A percentile compares a stretch with the other conserved stretches of the same genome.
These are phyloP conservation scores for Phocides pigmalion DNA, from an alignment of 1,140 invertebrate species.

Conservation along the genomic window DNA sequence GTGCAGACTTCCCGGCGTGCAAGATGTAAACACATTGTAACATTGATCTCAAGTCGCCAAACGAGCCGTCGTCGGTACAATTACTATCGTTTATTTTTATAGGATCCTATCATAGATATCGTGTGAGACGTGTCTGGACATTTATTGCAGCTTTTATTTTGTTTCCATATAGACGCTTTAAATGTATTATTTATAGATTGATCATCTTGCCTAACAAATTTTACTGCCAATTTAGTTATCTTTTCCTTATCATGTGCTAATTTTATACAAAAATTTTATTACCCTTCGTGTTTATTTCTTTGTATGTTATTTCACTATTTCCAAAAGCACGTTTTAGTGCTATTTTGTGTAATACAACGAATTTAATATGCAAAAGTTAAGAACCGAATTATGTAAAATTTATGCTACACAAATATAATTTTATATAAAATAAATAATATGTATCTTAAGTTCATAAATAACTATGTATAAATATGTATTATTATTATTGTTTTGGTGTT, in stretches of 20 bases:
- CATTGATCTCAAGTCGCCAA: constrained; percentile 72
- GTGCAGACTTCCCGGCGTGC: constrained; percentile 13
- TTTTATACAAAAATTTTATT: constrained; percentile 18
- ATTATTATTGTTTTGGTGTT: constrained; percentile 19
- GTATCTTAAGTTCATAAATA: too few species aligned
- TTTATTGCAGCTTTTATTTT: constrained; percentile 25
- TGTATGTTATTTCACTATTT: constrained; percentile 19
- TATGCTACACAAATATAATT: background rate
- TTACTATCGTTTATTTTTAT: constrained; percentile 39
- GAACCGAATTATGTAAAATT: constrained; percentile 22
- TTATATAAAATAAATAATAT: constrained; percentile 13
- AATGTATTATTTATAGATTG: constrained; percentile 10
- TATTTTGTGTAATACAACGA: constrained; percentile 39
- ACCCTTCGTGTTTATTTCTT: constrained; percentile 15
- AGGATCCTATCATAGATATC: constrained; percentile 37
- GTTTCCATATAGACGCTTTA: constrained; percentile 3
- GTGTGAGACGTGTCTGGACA: constrained; percentile 35
- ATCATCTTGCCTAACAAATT: background rate
- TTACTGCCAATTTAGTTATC: constrained; percentile 4
- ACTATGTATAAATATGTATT: too few species aligned
- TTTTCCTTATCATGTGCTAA: constrained; percentile 10
- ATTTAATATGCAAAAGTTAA: constrained; percentile 19
- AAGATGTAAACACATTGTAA: constrained; percentile 33
- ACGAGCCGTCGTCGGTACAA: constrained; percentile 49
- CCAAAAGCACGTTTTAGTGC: constrained; percentile 76